Conservation (phyloP, 1,140 invertebrate species). For the Drosophila insularis region DNA sequence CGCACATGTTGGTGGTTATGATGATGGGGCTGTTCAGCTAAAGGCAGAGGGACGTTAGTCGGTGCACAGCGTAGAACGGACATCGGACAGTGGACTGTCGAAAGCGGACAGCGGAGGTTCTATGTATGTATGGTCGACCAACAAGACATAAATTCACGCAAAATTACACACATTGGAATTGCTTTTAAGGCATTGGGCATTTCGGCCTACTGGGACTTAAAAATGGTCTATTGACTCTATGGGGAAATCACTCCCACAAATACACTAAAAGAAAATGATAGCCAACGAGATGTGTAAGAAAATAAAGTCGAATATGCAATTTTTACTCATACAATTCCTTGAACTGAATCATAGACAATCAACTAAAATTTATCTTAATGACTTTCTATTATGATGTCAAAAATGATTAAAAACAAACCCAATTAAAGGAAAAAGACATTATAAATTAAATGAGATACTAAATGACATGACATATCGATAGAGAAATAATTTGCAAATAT, state of each 20-base stretch:
- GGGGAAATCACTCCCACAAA: not conserved
- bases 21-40: not conserved
- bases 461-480: too few species aligned
- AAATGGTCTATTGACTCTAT: conserved; percentile 22
- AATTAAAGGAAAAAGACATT: too few species aligned
- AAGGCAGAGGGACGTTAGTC: not conserved
- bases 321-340: too few species aligned
- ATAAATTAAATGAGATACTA: too few species aligned
- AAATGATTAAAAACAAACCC: too few species aligned
- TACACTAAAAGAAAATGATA: not conserved
- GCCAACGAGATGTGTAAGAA: too few species aligned
- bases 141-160: conserved; percentile 55
- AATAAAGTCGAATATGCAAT: too few species aligned
- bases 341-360: too few species aligned
- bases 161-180: conserved; percentile 56
- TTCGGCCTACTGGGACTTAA: not conserved
- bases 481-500: too few species aligned
- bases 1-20: conserved; percentile 42
- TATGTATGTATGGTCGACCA: conserved; percentile 1
- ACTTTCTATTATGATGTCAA: too few species aligned
- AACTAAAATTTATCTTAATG: too few species aligned
- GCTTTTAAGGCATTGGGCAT: conserved; percentile 17
- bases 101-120: not conserved
- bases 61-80: not conserved
- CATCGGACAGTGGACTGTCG: too few species aligned